These are phyloP conservation scores for Chinchilla lanigera DNA, from an alignment of 2,113 vertebrate species.

Conservation along the genomic window DNA sequence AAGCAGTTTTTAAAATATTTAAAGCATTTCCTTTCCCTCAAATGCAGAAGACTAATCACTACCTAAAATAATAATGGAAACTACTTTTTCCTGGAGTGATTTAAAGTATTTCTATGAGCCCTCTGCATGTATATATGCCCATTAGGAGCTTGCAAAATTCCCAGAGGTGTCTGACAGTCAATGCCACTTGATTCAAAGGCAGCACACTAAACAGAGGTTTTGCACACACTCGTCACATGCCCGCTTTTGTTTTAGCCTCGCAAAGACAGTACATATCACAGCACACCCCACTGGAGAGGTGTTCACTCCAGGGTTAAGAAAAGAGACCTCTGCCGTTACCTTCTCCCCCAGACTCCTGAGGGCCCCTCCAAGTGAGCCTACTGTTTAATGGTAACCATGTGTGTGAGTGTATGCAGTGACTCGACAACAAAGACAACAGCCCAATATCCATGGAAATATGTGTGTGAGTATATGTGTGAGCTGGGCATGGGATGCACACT, in stretches of 20 bases:
- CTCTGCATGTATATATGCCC: not conserved
- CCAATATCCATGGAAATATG: not conserved
- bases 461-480: not conserved
- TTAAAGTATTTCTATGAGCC: not conserved
- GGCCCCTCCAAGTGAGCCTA: not conserved
- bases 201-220: not conserved
- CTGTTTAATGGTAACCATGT: not conserved
- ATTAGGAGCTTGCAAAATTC: not conserved
- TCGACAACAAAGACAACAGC: not conserved
- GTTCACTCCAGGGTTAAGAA: not conserved
- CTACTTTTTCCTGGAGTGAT: not conserved
- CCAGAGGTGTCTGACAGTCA: not conserved
- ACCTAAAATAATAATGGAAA: slow-evolving; percentile 9
- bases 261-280: not conserved
- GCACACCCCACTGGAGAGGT: not conserved
- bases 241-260: not conserved
- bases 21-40: slow-evolving; percentile 40
- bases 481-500: not conserved
- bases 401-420: not conserved
- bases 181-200: not conserved
- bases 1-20: slow-evolving; percentile 33
- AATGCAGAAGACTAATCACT: slow-evolving; percentile 30
- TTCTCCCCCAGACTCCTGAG: not conserved
- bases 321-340: not conserved
- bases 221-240: not conserved